phyloP scores from a whole-genome alignment of 2,888 invertebrate species.

The Drosophila falleni region DNA sequence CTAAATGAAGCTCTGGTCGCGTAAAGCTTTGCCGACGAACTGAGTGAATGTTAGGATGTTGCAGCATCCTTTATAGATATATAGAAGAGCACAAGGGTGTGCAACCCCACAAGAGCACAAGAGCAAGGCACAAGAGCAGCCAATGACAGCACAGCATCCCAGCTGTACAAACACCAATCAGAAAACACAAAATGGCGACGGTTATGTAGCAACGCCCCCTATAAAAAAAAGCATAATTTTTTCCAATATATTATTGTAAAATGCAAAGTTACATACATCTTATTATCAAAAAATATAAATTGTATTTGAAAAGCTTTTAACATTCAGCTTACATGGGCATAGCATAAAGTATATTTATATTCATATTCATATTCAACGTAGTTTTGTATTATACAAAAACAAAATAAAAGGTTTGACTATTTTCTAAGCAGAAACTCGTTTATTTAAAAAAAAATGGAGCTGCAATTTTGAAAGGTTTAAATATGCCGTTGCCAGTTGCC shows the following conservation, averaged over 20 bases:
- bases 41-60: slow-evolving; percentile 50
- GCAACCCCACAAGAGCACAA: slow-evolving; percentile 42
- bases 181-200: slow-evolving; percentile 63
- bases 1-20: slow-evolving; percentile 32
- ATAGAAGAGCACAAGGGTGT: background rate
- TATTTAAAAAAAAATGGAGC: background rate
- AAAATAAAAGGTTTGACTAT: background rate
- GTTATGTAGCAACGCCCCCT: slow-evolving; percentile 7
- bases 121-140: slow-evolving; percentile 24
- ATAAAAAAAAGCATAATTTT: background rate
- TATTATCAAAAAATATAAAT: background rate
- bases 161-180: slow-evolving; percentile 42
- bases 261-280: background rate
- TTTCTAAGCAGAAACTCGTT: background rate
- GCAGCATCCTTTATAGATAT: slow-evolving; percentile 80
- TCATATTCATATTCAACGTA: too few relatives aligned
- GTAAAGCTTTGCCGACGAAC: slow-evolving; percentile 56
- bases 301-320: background rate
- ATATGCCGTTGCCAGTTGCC: background rate
- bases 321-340: background rate
- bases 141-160: slow-evolving; percentile 47
- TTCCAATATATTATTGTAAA: background rate
- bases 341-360: too few relatives aligned
- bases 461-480: background rate
- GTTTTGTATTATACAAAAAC: background rate